A percentile compares a stretch with the other conserved stretches of the same genome.
phyloP scores from a whole-genome alignment of 2,113 vertebrate species.

The Neopipo cinnamomea region DNA sequence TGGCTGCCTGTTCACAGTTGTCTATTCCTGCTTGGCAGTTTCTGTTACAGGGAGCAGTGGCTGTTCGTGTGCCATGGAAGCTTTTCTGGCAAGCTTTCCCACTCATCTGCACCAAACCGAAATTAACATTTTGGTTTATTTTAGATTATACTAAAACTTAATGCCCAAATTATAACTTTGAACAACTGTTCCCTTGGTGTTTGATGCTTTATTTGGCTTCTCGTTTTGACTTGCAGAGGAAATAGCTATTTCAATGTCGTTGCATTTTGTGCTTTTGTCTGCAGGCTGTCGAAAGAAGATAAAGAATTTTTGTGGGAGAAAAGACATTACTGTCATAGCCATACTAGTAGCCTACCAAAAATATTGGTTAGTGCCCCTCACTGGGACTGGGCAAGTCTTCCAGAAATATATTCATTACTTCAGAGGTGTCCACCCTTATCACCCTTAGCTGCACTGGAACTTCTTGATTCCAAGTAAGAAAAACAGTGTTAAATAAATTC shows the following conservation, averaged over 20 bases:
- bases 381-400: constrained; percentile 91
- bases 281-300: constrained; percentile 88
- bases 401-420: constrained; percentile 88
- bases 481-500: neutral
- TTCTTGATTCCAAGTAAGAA: constrained; percentile 88
- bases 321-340: constrained; percentile 80
- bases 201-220: neutral
- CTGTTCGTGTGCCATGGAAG: neutral
- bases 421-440: constrained; percentile 85
- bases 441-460: constrained; percentile 88
- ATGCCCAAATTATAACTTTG: neutral
- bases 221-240: neutral
- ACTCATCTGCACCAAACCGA: neutral
- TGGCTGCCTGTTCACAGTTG: neutral
- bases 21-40: neutral
- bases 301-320: constrained; percentile 92
- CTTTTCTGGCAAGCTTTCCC: neutral
- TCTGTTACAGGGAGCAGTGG: neutral
- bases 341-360: constrained; percentile 88
- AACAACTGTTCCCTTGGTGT: neutral
- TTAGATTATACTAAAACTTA: neutral
- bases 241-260: neutral
- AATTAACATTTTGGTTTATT: neutral
- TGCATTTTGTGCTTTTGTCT: neutral
- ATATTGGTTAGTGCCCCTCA: constrained; percentile 88